Base-by-base conservation (phyloP, 2,113 vertebrate genomes). In the Pogonocichla stellata region DNA sequence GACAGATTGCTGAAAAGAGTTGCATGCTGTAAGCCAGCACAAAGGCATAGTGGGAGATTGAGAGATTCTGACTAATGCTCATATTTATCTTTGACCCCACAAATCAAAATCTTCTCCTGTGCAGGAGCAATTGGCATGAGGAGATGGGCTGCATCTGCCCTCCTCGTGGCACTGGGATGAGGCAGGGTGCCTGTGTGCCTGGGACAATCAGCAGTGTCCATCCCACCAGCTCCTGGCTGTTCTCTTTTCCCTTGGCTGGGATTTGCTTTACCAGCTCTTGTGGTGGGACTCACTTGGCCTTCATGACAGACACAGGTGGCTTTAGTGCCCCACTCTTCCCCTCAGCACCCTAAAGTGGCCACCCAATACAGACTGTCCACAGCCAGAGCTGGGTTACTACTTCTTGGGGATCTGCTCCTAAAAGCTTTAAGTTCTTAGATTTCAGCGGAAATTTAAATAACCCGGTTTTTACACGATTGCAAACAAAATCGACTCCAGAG, bases 251-350 rank as follows among this genome's bases (percentile, higher is more conserved):
- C 15, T 38, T 38, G 38, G 38, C 38, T 38, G 38, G 38, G 38
- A 38, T 38, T 38, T 38, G 38, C 79, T 71, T 72, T 33, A 16
- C 12, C 18, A 51, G n/a, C 6, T n/a, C 6, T 36, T 19, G 1
- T 8, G 19, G 20, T 36, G 40, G 17, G 24, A 51, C 20, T 89
- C 45, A n/a, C 36, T 31, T 62, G 71, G 34, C 8, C 34, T 67
- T 79, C 40, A 8, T 0, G 3, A 28, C 3, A 64, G 23, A 19
- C 56, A 50, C 0, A 0, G 36, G 12, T 31, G 20, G 7, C 43
- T 82, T 72, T 36, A 67, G 29, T 3, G 1, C 4, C 19, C 0
- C 0, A 9, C 14, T 56, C 18, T 56, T 42, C 12, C 14, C 8
- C 20, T 50, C 34, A 4, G 28, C 33, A 71, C 12, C 12, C 29